These are phyloP conservation scores for Danio kyathit DNA, from an alignment of 2,797 vertebrate genomes.

Conservation along the genomic window DNA sequence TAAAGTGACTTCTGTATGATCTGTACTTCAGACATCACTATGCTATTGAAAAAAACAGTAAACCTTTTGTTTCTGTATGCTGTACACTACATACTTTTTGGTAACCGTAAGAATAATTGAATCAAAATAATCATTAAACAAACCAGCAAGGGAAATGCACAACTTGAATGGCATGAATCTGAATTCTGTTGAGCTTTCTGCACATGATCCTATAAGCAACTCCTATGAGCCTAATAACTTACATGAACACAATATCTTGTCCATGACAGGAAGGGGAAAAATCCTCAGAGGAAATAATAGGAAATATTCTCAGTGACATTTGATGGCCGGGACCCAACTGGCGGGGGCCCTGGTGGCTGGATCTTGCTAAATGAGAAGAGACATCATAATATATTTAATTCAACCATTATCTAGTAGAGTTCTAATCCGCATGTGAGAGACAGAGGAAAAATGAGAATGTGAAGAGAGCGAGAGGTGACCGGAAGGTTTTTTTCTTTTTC, in stretches of 20 bases:
- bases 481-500: slow-evolving; percentile 19
- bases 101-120: not conserved
- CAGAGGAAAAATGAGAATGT: not conserved
- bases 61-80: not conserved
- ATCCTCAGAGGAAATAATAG: slow-evolving; percentile 24
- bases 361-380: slow-evolving; percentile 33
- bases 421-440: slow-evolving; percentile 6
- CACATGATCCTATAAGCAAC: not conserved
- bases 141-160: not conserved
- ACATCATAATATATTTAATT: slow-evolving; percentile 42
- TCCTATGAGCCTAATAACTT: not conserved
- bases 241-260: not conserved
- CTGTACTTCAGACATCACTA: not conserved
- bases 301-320: slow-evolving; percentile 14
- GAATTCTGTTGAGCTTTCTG: not conserved
- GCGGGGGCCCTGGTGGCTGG: not conserved
- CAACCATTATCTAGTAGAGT: slow-evolving; percentile 27
- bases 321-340: not conserved
- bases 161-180: not conserved
- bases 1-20: not conserved
- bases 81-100: not conserved
- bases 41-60: not conserved
- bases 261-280: not conserved
- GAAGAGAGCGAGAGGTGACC: slow-evolving; percentile 20
- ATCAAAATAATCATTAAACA: not conserved